Evolutionary conservation across 2,888 invertebrate species (phyloP), one percentile per base, ranked within the genome.

Genomic region (Dasypogon diadema): DNA sequence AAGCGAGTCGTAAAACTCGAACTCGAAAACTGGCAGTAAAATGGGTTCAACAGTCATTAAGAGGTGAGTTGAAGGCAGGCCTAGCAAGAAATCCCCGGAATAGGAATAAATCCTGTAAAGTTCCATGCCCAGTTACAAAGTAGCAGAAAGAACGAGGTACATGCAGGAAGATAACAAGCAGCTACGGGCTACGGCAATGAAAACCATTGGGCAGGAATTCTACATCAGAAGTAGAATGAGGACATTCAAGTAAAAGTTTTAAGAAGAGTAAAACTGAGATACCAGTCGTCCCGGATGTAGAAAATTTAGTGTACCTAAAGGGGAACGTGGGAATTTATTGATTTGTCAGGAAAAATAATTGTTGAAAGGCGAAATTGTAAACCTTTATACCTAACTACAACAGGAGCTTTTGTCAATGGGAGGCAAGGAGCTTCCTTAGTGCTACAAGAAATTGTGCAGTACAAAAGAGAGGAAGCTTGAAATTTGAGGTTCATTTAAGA

Each of bases 161-260:
- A 54, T 70, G 70, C 70, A 70, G 54, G 30, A 30, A 34, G 70
- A 70, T 70, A 70, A 68, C 68, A 68, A 68, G 68, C 68, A 48
- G 30, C 70, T 54, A 18, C 30, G 16, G 51, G 10, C 54, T 54
- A 18, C 18, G 18, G 70, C n/a, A 70, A 51, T 54, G 54, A 54
- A 70, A 51, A 21, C 70, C 70, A 18, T 30, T 51, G 30, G 68
- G 48, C 68, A 68, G 68, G 48, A 48, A 68, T 51, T 68, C 51
- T 16, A 68, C 68, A 48, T 68, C 26, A n/a, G 54, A 70, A 30
- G 34, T 30, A 54, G 26, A 18, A 54, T 54, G 21, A 54, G 70
- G 54, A 54, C 54, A 70, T 24, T 54, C 14, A 18, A 51, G 6
- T n/a, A 21, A 48, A 3, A 5, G 5, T 26, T 12, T 18, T 34